Base-by-base conservation (phyloP, 2,113 vertebrate genomes). In the Chrysochloris asiatica region DNA sequence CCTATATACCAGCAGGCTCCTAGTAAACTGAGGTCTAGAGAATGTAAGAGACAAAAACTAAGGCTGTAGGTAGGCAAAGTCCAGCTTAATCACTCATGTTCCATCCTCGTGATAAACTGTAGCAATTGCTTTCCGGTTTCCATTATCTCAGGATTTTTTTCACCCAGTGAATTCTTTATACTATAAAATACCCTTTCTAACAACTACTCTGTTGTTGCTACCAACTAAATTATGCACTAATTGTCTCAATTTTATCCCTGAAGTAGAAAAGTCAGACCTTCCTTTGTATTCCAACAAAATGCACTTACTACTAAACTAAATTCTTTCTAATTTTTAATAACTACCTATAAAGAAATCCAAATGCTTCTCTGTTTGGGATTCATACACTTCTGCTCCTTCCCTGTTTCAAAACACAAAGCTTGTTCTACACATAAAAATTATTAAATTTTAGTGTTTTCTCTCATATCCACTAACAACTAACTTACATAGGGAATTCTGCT, bases 391-490 rank as follows among this genome's bases (percentile, higher is more conserved):
- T 77, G 86, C 45, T 33, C 24, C 77, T 36, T n/a, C n/a, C n/a
- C 21, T 88, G 76, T 83, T 92, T 92, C 56, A 88, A 75, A 83
- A 92, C 11, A 85, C 11, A 83, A 94, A 80, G 83, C n/a, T 50
- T 91, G 10, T 43, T 85, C 50, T 52, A 83, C 6, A 76, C 8
- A 83, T 3, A 83, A 30, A 89, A 81, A 71, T 33, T 41, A 92
- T n/a, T 89, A 83, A 90, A 71, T 54, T 89, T 89, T 82, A 78
- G 24, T 82, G 52, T 79, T 92, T n/a, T n/a, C 61, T 91, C 75
- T 43, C 26, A 86, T 13, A 91, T 75, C 72, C 67, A 75, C 30
- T 45, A 86, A 12, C 8, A 83, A 91, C 54, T 88, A 59, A 91
- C 30, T 80, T 73, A 90, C 73, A 73, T 19, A 84, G 26, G 43